Base-by-base conservation (phyloP, 2,113 vertebrate genomes). In the Oophaga pumilio region DNA sequence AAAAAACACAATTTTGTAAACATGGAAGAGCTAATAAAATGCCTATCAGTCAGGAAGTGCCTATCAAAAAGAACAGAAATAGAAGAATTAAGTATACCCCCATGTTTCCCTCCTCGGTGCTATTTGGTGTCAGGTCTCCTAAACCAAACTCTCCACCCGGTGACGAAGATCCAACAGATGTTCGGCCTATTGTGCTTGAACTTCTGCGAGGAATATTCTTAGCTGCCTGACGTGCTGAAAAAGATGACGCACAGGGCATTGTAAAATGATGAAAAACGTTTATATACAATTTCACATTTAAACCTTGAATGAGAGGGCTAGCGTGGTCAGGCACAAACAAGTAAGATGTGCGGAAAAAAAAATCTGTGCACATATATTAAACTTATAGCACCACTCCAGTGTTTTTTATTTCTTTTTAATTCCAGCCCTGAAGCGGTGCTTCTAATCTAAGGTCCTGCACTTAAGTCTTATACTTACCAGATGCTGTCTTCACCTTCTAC, bases 141-240 rank as follows among this genome's bases (percentile, higher is more conserved):
- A 97, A 93, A 80, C 95, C 89, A 92, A 97, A 96, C 22, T 99
- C 98, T 92, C 95, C 90, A 82, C 94, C 92, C 1, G 98, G 95
- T n/a, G 97, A 97, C 85, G 96, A 94, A 81, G 96, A 94, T 82
- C 96, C 97, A 89, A 97, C 92, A 18, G 97, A 97, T 73, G 97
- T 97, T 18, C 98, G 97, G 24, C 97, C 96, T 73, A 97, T 96
- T 80, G 98, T 94, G 79, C 96, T 97, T 0, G 97, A 95, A 33
- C 97, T 90, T 60, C 97, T 96, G 87, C 98, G 97, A 0, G 97
- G 97, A 0, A 97, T 96, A 92, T 98, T 99, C 93, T 98, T 99
- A 88, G 96, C 93, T 71, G 96, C 97, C 93, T 97, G 98, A 56
- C 97, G 98, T 92, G 96, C 98, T 99, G 92, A 1, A 90, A 94